These are phyloP conservation scores for Caenorhabditis imperialis DNA, from an alignment of 2,888 invertebrate genomes.

Conservation along the genomic window DNA sequence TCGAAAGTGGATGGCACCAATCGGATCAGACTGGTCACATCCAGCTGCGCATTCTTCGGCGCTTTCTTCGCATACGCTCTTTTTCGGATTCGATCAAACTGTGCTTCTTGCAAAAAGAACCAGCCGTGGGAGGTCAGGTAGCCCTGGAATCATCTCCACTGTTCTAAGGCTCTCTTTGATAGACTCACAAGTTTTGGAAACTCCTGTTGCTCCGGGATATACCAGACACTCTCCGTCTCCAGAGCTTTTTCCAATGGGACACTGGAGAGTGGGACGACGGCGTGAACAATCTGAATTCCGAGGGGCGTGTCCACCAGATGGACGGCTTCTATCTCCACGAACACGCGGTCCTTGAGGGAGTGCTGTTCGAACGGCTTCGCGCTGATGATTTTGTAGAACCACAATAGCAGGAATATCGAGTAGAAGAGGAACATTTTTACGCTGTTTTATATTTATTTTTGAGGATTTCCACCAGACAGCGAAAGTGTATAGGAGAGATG, in stretches of 20 bases:
- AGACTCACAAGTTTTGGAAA: constrained; percentile 37
- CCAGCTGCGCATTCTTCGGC: constrained; percentile 45
- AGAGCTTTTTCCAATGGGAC: constrained; percentile 14
- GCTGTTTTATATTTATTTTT: too few species aligned
- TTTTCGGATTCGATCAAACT: constrained; percentile 21
- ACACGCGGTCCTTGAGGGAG: constrained; percentile 1
- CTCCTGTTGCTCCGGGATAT: constrained; percentile 44
- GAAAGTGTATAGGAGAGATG: too few species aligned
- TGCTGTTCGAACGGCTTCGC: constrained; percentile 35
- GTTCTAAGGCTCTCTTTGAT: too few species aligned
- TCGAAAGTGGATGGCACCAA: constrained; percentile 40
- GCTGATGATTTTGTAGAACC: too few species aligned
- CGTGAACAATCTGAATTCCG: constrained; percentile 45
- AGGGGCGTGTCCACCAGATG: constrained; percentile 32
- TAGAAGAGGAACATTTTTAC: too few species aligned
- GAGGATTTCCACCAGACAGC: too few species aligned
- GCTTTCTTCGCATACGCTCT: constrained; percentile 33
- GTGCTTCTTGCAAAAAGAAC: constrained; percentile 23
- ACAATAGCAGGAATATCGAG: too few species aligned
- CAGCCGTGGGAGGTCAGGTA: constrained; percentile 49
- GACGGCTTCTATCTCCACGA: constrained; percentile 47
- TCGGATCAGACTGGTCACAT: constrained; percentile 42
- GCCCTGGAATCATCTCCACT: too few species aligned
- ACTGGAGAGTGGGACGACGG: constrained; percentile 35
- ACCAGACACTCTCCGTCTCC: constrained; percentile 44